Evolutionary conservation across 1,140 invertebrate species (phyloP), one percentile per base, ranked within the genome.

Genomic region (Ips typographus): DNA sequence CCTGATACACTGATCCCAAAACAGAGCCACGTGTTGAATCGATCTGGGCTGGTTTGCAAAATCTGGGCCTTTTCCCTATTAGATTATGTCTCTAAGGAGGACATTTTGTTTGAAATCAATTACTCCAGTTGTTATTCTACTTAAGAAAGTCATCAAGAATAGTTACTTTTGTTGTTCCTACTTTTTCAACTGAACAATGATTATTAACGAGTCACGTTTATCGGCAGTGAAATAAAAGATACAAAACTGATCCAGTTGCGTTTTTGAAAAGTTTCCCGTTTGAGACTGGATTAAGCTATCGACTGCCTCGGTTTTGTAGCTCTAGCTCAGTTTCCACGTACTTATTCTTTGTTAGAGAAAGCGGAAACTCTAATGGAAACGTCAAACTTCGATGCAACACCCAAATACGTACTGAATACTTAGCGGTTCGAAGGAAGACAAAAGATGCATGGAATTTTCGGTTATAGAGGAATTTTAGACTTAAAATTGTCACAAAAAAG

Each of bases 11-110:
- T 38, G 7, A 37, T 39, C 43, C 52, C 41, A 8, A n/a, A 43
- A 40, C 49, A 7, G 7, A 40, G 51, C 64, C 64, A 65, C 64
- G 64, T 65, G 64, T 65, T 65, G 64, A 65, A 57, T 58, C 64
- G 44, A 65, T 65, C 22, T 65, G 47, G 44, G 55, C 40, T 22
- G 8, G 37, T 56, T 57, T 43, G 51, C 42, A 40, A 47, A 39
- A 51, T 57, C 49, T 44, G 64, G 49, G 53, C 53, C 37, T 65
- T 64, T 55, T 64, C 49, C 40, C 41, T 65, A 65, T 65, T 65
- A 65, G 64, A 65, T 65, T 65, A 65, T 43, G 53, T 65, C 43
- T 55, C 38, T 22, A 22, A 22, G 22, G 22, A 22, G 22, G 22
- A 22, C 0, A 22, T 22, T 22, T 22, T 22, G 22, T 22, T 22